These are phyloP conservation scores for Cydia pomonella DNA, from an alignment of 1,140 invertebrate species.

Conservation along the genomic window DNA sequence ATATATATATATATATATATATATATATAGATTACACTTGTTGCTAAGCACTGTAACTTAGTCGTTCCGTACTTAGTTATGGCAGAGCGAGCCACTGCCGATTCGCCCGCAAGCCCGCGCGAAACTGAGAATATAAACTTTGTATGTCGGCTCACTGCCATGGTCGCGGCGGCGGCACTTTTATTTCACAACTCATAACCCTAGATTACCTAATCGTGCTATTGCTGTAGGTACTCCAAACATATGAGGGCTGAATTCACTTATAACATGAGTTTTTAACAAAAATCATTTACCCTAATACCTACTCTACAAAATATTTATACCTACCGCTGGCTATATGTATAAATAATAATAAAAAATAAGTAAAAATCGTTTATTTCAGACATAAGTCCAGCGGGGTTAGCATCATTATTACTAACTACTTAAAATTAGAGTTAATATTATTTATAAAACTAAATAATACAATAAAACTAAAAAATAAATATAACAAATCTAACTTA, in stretches of 20 bases:
- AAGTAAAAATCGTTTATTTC: too few relatives aligned
- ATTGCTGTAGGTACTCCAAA: neutral
- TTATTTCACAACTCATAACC: neutral
- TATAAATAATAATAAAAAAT: too few relatives aligned
- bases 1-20: too few relatives aligned
- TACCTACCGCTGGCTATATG: too few relatives aligned
- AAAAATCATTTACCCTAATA: neutral
- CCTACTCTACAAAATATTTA: neutral
- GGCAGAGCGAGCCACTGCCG: neutral
- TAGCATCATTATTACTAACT: too few relatives aligned
- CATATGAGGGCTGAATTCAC: neutral
- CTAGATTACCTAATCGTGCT: neutral
- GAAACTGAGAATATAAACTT: constrained; percentile 26
- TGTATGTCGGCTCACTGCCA: neutral
- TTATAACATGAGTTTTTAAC: neutral
- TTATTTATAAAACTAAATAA: too few relatives aligned
- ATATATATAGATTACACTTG: neutral
- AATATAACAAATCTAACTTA: too few relatives aligned
- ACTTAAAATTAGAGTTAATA: too few relatives aligned
- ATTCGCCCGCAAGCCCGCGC: constrained; percentile 15
- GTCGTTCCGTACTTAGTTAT: neutral
- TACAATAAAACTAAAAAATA: too few relatives aligned
- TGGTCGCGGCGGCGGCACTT: neutral
- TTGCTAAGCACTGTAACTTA: neutral
- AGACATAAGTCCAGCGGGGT: too few relatives aligned